Conservation (phyloP, 2,797 vertebrate genomes). For the Onychomys torridus region DNA sequence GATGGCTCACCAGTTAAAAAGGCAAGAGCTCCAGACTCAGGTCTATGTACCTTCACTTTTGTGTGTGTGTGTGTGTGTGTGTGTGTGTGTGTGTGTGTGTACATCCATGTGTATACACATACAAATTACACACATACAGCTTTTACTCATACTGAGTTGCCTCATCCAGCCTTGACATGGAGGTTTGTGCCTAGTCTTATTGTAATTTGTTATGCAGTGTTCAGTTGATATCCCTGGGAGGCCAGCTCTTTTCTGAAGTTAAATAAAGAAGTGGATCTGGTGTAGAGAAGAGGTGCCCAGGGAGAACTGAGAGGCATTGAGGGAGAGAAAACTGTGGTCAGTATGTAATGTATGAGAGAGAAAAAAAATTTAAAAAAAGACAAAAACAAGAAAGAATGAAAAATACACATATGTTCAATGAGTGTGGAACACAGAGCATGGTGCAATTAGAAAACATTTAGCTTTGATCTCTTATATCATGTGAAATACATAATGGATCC, state of each 20-base stretch:
- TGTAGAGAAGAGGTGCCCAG: background rate
- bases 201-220: background rate
- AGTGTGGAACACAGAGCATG: background rate
- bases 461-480: background rate
- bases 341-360: background rate
- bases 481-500: background rate
- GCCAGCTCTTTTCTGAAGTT: background rate
- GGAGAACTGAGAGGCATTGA: background rate
- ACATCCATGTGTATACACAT: background rate
- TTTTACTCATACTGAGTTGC: background rate
- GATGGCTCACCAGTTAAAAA: background rate
- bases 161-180: background rate
- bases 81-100: too few relatives aligned
- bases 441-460: background rate
- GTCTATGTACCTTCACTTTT: background rate
- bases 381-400: background rate
- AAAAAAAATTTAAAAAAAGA: background rate
- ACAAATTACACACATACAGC: background rate
- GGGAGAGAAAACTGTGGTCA: background rate
- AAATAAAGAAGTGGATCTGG: background rate
- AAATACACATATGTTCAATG: background rate
- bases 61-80: too few relatives aligned
- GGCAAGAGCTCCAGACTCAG: background rate
- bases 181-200: background rate
- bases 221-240: background rate